phyloP scores from a whole-genome alignment of 2,113 vertebrate genomes.

The Tragulus kanchil region DNA sequence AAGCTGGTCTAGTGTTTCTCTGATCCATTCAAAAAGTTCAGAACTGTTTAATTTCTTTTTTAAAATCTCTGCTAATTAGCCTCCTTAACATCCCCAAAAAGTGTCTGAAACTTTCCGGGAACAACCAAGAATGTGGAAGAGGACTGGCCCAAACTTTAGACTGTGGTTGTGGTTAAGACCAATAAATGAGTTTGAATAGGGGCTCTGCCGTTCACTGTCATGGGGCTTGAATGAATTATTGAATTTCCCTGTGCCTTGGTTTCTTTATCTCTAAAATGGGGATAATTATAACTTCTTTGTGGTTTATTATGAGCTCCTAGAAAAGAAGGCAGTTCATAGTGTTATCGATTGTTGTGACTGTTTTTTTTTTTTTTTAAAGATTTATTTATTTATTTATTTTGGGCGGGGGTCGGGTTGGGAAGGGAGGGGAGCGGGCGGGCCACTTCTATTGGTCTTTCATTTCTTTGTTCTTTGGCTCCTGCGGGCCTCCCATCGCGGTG shows the following conservation, averaged over 20 bases:
- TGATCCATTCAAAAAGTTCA: background rate
- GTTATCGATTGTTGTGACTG: background rate
- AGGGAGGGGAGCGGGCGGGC: too few relatives aligned
- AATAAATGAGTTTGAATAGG: background rate
- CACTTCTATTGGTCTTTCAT: too few relatives aligned
- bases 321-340: background rate
- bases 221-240: background rate
- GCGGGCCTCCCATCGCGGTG: too few relatives aligned
- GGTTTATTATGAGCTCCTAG: background rate
- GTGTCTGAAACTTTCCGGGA: too few relatives aligned
- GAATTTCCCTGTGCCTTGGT: background rate
- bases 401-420: too few relatives aligned
- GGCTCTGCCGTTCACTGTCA: background rate
- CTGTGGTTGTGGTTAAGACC: fast-evolving
- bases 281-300: background rate
- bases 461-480: too few relatives aligned
- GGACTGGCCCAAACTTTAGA: background rate
- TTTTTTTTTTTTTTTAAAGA: too few relatives aligned
- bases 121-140: background rate
- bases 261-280: background rate
- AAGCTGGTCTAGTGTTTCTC: background rate
- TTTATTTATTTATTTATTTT: too few relatives aligned
- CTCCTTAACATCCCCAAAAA: background rate
- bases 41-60: background rate
- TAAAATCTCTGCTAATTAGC: background rate